Conservation (phyloP, 2,888 invertebrate species). For the Himalopsyche anomala region DNA sequence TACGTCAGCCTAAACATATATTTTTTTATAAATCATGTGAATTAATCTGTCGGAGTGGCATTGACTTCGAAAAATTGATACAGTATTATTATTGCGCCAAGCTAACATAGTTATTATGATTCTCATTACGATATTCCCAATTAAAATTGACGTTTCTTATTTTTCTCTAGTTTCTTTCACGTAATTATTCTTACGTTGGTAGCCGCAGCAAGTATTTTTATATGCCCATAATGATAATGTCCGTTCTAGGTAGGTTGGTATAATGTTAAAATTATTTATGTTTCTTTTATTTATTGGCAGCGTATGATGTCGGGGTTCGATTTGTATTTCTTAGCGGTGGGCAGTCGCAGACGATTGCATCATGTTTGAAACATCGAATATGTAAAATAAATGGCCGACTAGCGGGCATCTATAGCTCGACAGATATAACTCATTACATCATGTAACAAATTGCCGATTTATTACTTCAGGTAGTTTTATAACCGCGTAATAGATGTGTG, state of each 20-base stretch:
- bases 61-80: not conserved
- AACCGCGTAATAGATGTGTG: too few species aligned
- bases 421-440: too few species aligned
- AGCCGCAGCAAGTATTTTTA: conserved; percentile 13
- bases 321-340: not conserved
- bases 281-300: conserved; percentile 8
- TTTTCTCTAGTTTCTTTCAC: not conserved
- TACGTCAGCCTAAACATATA: not conserved
- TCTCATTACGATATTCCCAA: not conserved
- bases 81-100: not conserved
- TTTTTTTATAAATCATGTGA: not conserved
- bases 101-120: too few species aligned
- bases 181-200: not conserved
- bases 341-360: conserved; percentile 27
- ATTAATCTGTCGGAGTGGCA: not conserved
- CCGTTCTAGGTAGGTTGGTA: not conserved
- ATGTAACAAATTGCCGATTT: too few species aligned
- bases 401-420: too few species aligned
- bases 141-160: not conserved
- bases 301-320: conserved; percentile 11
- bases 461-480: too few species aligned
- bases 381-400: too few species aligned
- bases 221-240: not conserved
- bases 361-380: not conserved
- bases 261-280: not conserved